A percentile compares a stretch with the other conserved stretches of the same genome.
phyloP scores from a whole-genome alignment of 1,140 invertebrate genomes.

The Ceratitis capitata region DNA sequence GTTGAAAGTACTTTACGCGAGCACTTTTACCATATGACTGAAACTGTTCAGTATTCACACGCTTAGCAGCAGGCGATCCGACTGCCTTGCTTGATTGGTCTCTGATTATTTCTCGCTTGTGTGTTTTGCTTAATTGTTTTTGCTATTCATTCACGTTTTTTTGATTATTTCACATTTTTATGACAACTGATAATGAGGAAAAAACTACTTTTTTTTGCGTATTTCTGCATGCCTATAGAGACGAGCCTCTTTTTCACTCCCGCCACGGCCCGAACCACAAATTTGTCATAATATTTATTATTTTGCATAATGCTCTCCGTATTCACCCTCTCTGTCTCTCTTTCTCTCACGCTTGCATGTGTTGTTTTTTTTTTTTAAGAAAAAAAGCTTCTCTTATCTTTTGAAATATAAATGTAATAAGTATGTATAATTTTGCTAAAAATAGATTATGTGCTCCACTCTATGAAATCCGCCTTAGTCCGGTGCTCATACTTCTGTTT shows the following conservation, averaged over 20 bases:
- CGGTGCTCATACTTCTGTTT: background rate
- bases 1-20: background rate
- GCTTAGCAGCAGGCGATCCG: background rate
- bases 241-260: background rate
- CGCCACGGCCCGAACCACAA: background rate
- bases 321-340: background rate
- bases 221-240: background rate
- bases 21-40: background rate
- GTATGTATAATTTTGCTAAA: background rate
- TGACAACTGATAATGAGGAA: background rate
- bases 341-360: background rate
- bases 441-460: background rate
- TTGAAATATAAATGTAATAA: background rate
- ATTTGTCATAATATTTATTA: background rate
- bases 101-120: background rate
- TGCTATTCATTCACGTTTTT: background rate
- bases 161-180: background rate
- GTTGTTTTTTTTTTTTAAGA: background rate
- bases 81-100: background rate
- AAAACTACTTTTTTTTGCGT: background rate
- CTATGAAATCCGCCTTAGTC: background rate
- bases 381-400: background rate
- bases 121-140: background rate
- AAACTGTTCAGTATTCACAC: background rate
- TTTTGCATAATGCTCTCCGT: background rate